Evolutionary conservation across 53 echinoderm and acorn worm species (phyloP).

Genomic region (Mesocentrotus franciscanus): DNA sequence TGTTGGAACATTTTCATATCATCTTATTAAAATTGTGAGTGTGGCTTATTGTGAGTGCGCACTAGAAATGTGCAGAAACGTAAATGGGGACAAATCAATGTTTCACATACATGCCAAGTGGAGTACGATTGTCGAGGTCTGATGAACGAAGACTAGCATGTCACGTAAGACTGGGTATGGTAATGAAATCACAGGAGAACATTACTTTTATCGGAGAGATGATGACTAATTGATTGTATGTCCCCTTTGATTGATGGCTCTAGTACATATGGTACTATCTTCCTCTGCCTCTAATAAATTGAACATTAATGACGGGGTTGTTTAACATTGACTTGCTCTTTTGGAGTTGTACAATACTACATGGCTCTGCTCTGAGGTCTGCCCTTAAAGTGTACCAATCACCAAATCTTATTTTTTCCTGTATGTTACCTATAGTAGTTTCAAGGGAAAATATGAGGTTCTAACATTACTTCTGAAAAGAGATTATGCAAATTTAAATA

Average conservation of each 20-base stretch:
- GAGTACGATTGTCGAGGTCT: conserved; percentile 2
- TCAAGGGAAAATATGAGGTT: too few species aligned
- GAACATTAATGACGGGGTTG: background rate
- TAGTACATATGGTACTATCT: background rate
- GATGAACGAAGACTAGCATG: background rate
- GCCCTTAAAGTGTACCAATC: too few species aligned
- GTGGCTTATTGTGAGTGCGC: too few species aligned
- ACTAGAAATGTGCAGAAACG: too few species aligned
- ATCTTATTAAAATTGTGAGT: too few species aligned
- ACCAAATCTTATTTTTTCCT: too few species aligned
- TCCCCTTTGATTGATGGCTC: conserved; percentile 2
- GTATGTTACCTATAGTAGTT: too few species aligned
- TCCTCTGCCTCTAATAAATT: background rate
- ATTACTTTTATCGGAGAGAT: conserved; percentile 7
- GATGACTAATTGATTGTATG: conserved; percentile 39
- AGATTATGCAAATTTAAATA: too few species aligned
- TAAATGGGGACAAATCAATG: too few species aligned
- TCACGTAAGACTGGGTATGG: conserved; percentile 12
- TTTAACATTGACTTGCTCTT: background rate
- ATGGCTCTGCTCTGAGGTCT: too few species aligned
- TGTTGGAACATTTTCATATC: too few species aligned
- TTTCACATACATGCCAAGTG: background rate
- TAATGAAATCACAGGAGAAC: conserved; percentile 31
- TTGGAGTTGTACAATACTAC: background rate
- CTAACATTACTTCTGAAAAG: too few species aligned